phyloP scores from a whole-genome alignment of 2,113 vertebrate genomes.

The Lycaon pictus region DNA sequence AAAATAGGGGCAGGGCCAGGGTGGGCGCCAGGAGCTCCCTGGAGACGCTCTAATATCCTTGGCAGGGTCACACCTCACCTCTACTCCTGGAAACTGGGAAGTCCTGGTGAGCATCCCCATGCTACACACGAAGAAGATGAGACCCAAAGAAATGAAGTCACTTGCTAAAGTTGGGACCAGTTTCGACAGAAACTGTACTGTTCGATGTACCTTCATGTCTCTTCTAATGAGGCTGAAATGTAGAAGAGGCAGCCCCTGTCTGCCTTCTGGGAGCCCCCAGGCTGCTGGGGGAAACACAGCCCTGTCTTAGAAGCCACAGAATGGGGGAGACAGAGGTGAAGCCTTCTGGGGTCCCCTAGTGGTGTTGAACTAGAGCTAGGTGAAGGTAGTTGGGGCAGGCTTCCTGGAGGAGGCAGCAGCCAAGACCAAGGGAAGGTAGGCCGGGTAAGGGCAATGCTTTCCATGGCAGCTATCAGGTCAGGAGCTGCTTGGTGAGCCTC shows the following conservation, averaged over 20 bases:
- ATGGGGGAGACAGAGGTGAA: background rate
- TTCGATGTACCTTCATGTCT: background rate
- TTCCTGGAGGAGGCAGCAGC: slow-evolving; percentile 28
- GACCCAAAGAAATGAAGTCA: slow-evolving; percentile 24
- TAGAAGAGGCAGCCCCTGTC: background rate
- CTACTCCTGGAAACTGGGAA: background rate
- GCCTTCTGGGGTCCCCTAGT: background rate
- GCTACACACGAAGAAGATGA: background rate
- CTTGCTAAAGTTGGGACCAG: background rate
- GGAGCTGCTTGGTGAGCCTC: background rate
- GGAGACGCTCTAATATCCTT: background rate
- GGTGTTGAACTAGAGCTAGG: background rate
- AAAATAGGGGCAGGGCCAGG: background rate
- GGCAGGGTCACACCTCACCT: background rate
- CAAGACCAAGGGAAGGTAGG: background rate
- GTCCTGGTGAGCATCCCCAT: background rate
- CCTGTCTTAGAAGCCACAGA: background rate
- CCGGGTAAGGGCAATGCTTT: background rate
- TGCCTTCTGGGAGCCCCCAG: background rate
- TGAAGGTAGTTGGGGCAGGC: background rate
- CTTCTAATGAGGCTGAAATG: background rate
- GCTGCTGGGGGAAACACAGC: background rate
- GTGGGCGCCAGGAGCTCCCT: background rate
- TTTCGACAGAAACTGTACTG: background rate
- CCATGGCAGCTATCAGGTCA: background rate